A percentile compares a stretch with the other conserved stretches of the same genome.
Evolutionary conservation across 2,113 vertebrate genomes (phyloP).

Genomic region (Acrocephalus arundinaceus): DNA sequence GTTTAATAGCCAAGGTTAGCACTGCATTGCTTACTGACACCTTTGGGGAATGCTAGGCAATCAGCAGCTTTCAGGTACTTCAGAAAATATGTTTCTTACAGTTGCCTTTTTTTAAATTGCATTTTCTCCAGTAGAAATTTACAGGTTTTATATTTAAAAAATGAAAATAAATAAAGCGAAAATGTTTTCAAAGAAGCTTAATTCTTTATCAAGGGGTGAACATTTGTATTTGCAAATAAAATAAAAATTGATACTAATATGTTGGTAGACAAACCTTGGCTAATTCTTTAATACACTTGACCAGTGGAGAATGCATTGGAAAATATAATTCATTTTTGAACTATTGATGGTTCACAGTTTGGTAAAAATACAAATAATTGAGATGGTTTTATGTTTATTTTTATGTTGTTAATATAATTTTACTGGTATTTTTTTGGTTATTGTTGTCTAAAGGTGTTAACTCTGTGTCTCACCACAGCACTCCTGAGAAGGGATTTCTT

Average conservation of each 20-base stretch:
- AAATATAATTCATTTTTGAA: neutral
- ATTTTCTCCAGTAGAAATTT: neutral
- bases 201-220: neutral
- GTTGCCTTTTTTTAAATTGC: neutral
- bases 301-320: neutral
- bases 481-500: neutral
- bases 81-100: neutral
- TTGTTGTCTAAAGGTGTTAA: neutral
- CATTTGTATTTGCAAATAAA: neutral
- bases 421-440: neutral
- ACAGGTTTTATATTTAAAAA: neutral
- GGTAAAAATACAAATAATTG: neutral
- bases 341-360: neutral
- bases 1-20: neutral
- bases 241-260: accelerated
- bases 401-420: neutral
- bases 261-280: neutral
- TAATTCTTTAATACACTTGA: neutral
- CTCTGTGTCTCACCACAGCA: neutral
- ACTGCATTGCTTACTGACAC: neutral
- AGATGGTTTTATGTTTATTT: neutral
- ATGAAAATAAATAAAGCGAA: neutral
- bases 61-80: neutral
- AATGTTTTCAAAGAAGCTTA: neutral
- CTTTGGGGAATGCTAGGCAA: neutral